A percentile compares a stretch with the other conserved stretches of the same genome.
Evolutionary conservation across 2,797 vertebrate species (phyloP).

Genomic region (Xenentodon cancila): DNA sequence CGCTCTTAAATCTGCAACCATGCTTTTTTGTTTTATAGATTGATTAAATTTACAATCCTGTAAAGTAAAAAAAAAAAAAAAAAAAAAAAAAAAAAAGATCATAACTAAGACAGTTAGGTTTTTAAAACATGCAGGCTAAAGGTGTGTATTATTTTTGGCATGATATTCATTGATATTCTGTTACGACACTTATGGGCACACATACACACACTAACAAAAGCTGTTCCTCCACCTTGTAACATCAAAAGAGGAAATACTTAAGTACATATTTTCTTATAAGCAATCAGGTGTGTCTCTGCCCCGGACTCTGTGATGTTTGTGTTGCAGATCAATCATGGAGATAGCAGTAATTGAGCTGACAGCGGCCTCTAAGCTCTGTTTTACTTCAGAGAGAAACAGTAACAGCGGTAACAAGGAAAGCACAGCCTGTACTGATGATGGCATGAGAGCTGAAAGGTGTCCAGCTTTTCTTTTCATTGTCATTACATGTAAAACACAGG

Average conservation of each 20-base stretch:
- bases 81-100: no score
- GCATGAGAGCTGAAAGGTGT: slow-evolving; percentile 20
- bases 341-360: slow-evolving; percentile 46
- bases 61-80: no score
- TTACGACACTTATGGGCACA: no score
- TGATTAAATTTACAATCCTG: slow-evolving; percentile 6
- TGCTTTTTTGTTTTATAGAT: slow-evolving; percentile 4
- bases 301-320: slow-evolving; percentile 22
- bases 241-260: slow-evolving; percentile 26
- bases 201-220: no score
- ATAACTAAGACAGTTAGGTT: no score
- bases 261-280: slow-evolving; percentile 18
- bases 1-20: neutral
- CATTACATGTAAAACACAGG: slow-evolving; percentile 51
- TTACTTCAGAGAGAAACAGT: slow-evolving; percentile 43
- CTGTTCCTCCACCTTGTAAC: slow-evolving; percentile 1
- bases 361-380: slow-evolving; percentile 33
- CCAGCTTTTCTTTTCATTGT: slow-evolving; percentile 48
- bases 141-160: no score
- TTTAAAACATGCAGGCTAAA: no score
- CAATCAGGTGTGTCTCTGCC: slow-evolving; percentile 29
- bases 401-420: slow-evolving; percentile 52
- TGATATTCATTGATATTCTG: no score
- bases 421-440: slow-evolving; percentile 42
- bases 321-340: slow-evolving; percentile 55